Conservation (phyloP, 2,113 vertebrate genomes). For the Apus apus region DNA sequence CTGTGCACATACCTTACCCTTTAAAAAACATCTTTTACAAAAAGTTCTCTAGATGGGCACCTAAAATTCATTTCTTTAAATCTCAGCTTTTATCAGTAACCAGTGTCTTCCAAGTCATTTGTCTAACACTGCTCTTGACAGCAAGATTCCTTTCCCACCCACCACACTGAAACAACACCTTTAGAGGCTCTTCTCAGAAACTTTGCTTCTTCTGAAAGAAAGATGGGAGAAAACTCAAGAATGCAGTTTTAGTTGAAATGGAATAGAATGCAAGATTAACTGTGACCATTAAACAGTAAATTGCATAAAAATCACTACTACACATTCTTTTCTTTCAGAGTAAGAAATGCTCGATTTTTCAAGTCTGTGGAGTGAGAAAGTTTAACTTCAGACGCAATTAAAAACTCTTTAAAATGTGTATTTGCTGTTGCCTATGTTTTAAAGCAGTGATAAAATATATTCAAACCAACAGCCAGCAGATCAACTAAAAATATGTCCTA, state of each 20-base stretch:
- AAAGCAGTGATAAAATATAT: background rate
- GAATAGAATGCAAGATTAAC: background rate
- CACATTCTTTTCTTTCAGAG: background rate
- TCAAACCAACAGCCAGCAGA: background rate
- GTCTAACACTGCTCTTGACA: slow-evolving; percentile 34
- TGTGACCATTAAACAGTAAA: background rate
- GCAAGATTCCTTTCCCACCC: slow-evolving; percentile 37
- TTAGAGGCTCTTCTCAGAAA: slow-evolving; percentile 51
- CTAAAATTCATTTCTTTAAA: background rate
- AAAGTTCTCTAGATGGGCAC: background rate
- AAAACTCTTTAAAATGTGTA: background rate
- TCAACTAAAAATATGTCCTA: background rate
- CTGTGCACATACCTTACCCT: slow-evolving; percentile 19
- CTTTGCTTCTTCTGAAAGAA: slow-evolving; percentile 59
- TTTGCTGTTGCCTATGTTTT: background rate
- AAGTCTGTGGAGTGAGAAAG: background rate
- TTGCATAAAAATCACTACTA: background rate
- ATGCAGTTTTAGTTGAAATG: slow-evolving; percentile 2
- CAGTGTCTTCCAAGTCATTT: slow-evolving; percentile 20
- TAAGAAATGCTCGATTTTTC: background rate
- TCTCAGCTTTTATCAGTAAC: slow-evolving; percentile 33
- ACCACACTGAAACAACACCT: slow-evolving; percentile 43
- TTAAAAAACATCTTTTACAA: background rate
- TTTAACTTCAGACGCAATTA: background rate
- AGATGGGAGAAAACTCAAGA: slow-evolving; percentile 61